Base-by-base conservation (phyloP, 2,797 vertebrate species). In the Clamator glandarius region DNA sequence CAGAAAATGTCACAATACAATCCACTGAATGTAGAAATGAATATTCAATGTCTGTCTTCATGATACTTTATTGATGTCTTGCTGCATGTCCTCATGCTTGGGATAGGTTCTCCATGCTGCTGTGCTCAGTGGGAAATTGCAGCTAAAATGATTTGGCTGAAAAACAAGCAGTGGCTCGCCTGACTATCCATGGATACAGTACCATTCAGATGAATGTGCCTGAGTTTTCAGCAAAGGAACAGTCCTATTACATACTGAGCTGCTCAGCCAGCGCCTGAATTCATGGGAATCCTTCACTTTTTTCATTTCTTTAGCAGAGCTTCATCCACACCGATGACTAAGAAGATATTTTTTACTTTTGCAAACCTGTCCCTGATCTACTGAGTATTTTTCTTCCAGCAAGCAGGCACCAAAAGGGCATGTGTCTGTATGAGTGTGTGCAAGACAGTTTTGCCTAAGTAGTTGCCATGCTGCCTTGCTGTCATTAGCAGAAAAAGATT, bases 301-400 rank as follows among this genome's bases (percentile, higher is more conserved):
- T 69, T 51, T 79, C 0, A 16, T 24, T 23, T 89, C 55, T 78
- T 89, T 31, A 92, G 46, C 42, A 87, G 55, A 91, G 28, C 36
- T 88, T 89, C 55, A 57, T 73, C 94, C 80, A 82, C 74, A 79
- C 19, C 10, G 36, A 19, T 69, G 67, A 84, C 70, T 88, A 88
- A 84, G 73, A 95, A 86, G 81, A 72, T 93, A 81, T 82, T 92
- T 93, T 39, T 95, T 88, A 87, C 42, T 90, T 90, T 48, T 91
- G 63, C 67, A 88, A 57, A 70, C 82, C 92, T 95, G 55, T 69
- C 83, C 80, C 90, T 81, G 21, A 90, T 92, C 57, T 92, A 19
- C 2, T 42, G n/a, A 55, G n/a, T 54, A 23, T 54, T 69, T 90
- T 88, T 79, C 33, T 87, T 89, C 54, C 67, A 78, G 16, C 29